Percentiles rank a stretch among this genome's conserved stretches.
These are phyloP conservation scores for Ctenoplectra terminalis DNA, from an alignment of 1,140 invertebrate genomes.

Conservation along the genomic window DNA sequence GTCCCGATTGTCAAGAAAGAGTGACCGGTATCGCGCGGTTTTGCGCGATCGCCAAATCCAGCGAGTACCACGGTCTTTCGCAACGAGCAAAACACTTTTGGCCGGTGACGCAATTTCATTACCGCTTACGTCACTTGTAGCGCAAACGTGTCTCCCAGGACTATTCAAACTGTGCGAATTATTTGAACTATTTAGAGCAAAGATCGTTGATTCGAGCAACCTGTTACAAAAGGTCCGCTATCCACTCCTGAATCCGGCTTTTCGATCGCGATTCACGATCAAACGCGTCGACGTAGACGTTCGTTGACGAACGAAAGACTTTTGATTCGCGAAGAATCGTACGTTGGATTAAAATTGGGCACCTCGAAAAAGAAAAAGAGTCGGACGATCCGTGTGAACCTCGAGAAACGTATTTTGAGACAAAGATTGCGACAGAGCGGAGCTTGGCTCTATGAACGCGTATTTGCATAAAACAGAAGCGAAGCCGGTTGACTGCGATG, in stretches of 20 bases:
- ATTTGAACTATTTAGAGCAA: too few relatives aligned
- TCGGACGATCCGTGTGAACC: neutral
- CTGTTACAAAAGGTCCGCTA: too few relatives aligned
- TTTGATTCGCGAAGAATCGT: too few relatives aligned
- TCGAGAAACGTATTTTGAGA: neutral
- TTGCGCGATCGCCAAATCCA: slow-evolving; percentile 27
- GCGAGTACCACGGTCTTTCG: slow-evolving; percentile 10
- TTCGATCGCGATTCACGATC: too few relatives aligned
- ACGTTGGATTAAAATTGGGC: too few relatives aligned
- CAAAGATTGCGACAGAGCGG: neutral
- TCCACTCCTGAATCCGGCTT: neutral
- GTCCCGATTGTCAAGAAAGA: neutral
- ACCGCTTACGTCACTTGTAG: neutral
- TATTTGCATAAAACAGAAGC: neutral
- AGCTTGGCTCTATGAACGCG: neutral
- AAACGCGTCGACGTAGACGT: too few relatives aligned
- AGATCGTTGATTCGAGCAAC: neutral
- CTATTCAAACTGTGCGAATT: too few relatives aligned
- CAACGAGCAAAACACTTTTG: slow-evolving; percentile 18
- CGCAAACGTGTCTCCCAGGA: neutral
- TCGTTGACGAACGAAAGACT: too few relatives aligned
- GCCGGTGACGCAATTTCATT: slow-evolving; percentile 12
- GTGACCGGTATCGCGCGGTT: neutral
- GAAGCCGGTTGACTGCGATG: neutral
- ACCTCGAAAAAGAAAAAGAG: neutral